Evolutionary conservation across 2,797 vertebrate species (phyloP).

Genomic region (Lophura swinhoii): DNA sequence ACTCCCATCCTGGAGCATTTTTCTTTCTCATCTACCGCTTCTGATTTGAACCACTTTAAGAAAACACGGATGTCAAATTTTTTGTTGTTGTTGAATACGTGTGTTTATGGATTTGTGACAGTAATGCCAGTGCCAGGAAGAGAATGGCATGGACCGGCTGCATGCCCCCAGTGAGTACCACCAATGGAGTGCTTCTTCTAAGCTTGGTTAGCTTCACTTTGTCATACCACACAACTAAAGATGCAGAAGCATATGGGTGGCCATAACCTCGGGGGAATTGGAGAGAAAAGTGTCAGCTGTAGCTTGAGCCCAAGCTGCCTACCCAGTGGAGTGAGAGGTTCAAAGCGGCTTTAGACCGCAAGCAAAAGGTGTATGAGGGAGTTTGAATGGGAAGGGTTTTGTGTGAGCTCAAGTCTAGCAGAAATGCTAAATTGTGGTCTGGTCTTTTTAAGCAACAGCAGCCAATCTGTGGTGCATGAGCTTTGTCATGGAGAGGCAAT

Average conservation of each 20-base stretch:
- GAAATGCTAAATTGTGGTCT: not conserved
- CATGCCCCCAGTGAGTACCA: not conserved
- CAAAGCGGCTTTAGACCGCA: rapidly evolving
- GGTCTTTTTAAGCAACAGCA: not conserved
- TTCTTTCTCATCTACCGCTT: not conserved
- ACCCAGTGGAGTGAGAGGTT: not conserved
- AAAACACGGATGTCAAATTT: not conserved
- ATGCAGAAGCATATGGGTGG: not conserved
- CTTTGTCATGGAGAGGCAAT: rapidly evolving
- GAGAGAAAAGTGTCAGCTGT: not conserved
- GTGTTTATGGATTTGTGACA: conserved; percentile 63
- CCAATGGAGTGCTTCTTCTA: not conserved
- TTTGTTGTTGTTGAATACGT: conserved; percentile 8
- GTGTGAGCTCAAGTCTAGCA: rapidly evolving
- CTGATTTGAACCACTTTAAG: conserved; percentile 45
- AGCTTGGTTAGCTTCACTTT: not conserved
- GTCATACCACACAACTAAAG: not conserved
- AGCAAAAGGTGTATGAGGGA: rapidly evolving
- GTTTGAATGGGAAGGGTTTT: rapidly evolving
- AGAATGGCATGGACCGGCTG: conserved; percentile 51
- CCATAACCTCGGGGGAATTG: rapidly evolving
- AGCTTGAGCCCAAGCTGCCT: not conserved
- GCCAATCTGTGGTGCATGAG: not conserved
- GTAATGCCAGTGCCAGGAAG: conserved; percentile 16
- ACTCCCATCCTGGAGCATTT: conserved; percentile 37